Evolutionary conservation across 1,140 invertebrate species (phyloP).

Genomic region (Diabrotica undecimpunctata): DNA sequence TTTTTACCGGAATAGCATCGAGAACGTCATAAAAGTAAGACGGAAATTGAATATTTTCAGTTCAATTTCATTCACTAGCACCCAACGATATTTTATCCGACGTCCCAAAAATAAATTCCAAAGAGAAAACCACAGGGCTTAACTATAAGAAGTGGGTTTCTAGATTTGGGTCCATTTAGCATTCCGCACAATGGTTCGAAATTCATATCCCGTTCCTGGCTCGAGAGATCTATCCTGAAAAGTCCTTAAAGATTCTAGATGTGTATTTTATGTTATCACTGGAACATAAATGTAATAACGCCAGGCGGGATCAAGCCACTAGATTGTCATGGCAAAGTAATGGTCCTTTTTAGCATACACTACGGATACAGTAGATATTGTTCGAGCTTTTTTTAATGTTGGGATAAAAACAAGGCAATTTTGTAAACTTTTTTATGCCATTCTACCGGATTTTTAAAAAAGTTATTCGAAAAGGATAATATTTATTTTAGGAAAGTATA

Average conservation of each 20-base stretch:
- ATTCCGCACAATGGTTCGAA: slow-evolving; percentile 23
- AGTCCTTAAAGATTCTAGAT: slow-evolving; percentile 28
- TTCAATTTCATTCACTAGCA: slow-evolving; percentile 6
- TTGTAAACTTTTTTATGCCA: no score
- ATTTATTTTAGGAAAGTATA: no score
- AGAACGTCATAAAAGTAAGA: neutral
- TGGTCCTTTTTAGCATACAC: neutral
- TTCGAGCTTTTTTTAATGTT: no score
- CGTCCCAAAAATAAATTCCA: slow-evolving; percentile 10
- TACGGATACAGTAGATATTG: no score
- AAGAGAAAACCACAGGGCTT: slow-evolving; percentile 11
- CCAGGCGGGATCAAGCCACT: neutral
- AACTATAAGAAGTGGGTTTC: slow-evolving; percentile 14
- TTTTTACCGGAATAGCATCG: slow-evolving; percentile 1
- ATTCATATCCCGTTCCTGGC: slow-evolving; percentile 24
- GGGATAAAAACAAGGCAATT: no score
- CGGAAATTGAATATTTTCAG: slow-evolving; percentile 14
- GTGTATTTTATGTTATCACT: slow-evolving; percentile 32
- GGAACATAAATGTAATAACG: slow-evolving; percentile 30
- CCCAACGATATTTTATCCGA: slow-evolving; percentile 7
- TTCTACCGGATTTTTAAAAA: no score
- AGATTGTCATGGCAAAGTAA: neutral
- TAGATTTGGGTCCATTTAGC: slow-evolving; percentile 19
- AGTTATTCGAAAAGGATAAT: no score
- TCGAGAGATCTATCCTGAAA: slow-evolving; percentile 15